Percentiles rank a stretch among this genome's conserved stretches.
phyloP scores from a whole-genome alignment of 2,888 invertebrate species.

The Reticulitermes lucifugus region DNA sequence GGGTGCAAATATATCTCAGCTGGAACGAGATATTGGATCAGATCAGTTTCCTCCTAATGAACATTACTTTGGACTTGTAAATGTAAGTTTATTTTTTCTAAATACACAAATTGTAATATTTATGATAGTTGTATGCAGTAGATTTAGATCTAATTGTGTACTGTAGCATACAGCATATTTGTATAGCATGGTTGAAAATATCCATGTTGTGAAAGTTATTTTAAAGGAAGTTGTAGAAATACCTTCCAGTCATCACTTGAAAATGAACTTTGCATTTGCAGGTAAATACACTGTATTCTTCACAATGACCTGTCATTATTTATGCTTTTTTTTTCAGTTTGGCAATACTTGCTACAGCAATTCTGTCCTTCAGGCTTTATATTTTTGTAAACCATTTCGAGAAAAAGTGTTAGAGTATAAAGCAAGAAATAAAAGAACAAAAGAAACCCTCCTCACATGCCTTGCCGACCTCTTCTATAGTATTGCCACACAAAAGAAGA shows the following conservation, averaged over 20 bases:
- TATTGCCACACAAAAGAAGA: constrained; percentile 99
- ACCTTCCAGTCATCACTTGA: no score
- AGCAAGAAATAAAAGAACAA: constrained; percentile 93
- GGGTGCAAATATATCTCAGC: constrained; percentile 99
- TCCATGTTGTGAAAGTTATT: no score
- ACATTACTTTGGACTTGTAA: constrained; percentile 99
- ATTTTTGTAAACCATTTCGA: constrained; percentile 99
- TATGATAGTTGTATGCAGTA: no score
- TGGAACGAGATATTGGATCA: constrained; percentile 99
- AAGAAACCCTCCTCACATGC: constrained; percentile 97
- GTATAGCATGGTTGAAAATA: no score
- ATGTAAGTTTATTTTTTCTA: constrained; percentile 75
- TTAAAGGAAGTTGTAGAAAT: no score
- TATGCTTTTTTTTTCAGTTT: constrained; percentile 75
- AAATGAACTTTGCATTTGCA: no score
- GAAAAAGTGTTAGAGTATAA: constrained; percentile 99
- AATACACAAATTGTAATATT: neutral
- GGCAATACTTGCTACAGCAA: constrained; percentile 99
- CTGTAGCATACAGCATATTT: no score
- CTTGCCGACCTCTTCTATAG: constrained; percentile 98
- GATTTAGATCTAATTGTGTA: no score
- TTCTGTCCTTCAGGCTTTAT: constrained; percentile 98
- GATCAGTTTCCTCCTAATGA: constrained; percentile 99
- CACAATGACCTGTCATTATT: constrained; percentile 11
- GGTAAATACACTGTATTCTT: no score